Conservation (phyloP, 2,888 invertebrate species). For the Rotaria macrura region DNA sequence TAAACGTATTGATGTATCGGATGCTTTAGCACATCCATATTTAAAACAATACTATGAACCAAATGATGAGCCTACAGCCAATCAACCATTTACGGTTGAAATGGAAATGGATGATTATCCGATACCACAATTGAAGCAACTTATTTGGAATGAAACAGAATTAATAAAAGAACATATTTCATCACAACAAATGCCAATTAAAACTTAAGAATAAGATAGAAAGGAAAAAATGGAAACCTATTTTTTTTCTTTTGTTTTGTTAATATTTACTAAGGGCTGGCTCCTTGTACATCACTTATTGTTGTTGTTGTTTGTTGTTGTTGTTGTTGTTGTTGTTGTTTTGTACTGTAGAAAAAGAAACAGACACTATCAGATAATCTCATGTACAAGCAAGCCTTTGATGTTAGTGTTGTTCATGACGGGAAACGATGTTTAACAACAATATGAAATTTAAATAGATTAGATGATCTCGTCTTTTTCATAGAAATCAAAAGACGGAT, state of each 20-base stretch:
- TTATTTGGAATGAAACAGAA: constrained; percentile 83
- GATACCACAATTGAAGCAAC: constrained; percentile 84
- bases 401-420: no score
- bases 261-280: neutral
- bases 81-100: constrained; percentile 91
- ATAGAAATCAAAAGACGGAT: no score
- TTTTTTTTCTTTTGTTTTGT: neutral
- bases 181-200: neutral
- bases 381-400: no score
- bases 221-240: neutral
- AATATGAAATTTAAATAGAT: no score
- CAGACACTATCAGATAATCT: no score
- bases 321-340: neutral
- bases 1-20: constrained; percentile 89
- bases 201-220: neutral
- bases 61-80: constrained; percentile 96
- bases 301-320: neutral
- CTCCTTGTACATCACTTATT: neutral
- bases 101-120: constrained; percentile 98
- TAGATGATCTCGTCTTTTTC: no score
- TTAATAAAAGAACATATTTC: neutral
- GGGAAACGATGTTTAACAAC: no score
- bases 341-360: neutral
- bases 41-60: constrained; percentile 99
- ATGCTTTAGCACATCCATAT: constrained; percentile 93